phyloP scores from a whole-genome alignment of 1,140 invertebrate genomes.

The Bicyclus anynana region DNA sequence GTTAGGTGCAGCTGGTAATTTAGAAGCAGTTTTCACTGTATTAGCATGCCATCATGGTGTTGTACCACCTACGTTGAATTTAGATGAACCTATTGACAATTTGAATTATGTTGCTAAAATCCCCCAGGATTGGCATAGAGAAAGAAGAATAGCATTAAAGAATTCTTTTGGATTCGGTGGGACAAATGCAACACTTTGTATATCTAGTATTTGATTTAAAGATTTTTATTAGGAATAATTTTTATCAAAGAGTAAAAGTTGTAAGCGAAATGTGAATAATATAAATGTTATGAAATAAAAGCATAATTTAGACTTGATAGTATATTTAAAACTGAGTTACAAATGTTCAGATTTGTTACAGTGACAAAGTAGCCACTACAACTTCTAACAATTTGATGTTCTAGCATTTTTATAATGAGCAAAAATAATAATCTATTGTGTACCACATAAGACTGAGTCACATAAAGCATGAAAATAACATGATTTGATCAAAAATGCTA shows the following conservation, averaged over 20 bases:
- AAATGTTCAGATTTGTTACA: slow-evolving; percentile 65
- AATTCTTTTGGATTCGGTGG: slow-evolving; percentile 99
- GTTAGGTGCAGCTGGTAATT: slow-evolving; percentile 95
- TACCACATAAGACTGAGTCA: slow-evolving; percentile 67
- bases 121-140: slow-evolving; percentile 79
- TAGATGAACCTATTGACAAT: slow-evolving; percentile 83
- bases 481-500: slow-evolving; percentile 74
- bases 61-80: slow-evolving; percentile 95
- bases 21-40: slow-evolving; percentile 93
- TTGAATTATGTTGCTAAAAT: slow-evolving; percentile 85
- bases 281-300: slow-evolving; percentile 12
- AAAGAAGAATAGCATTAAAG: slow-evolving; percentile 89
- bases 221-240: neutral
- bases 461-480: slow-evolving; percentile 71
- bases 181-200: slow-evolving; percentile 91
- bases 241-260: no score
- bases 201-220: neutral
- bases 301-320: slow-evolving; percentile 38
- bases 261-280: no score
- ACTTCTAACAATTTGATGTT: slow-evolving; percentile 53
- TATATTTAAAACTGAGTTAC: slow-evolving; percentile 76
- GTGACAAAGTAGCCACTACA: slow-evolving; percentile 56
- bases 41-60: slow-evolving; percentile 85
- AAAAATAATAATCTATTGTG: slow-evolving; percentile 61
- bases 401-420: slow-evolving; percentile 56